These are phyloP conservation scores for Cetoscarus ocellatus DNA, from an alignment of 2,797 vertebrate genomes.

Conservation along the genomic window DNA sequence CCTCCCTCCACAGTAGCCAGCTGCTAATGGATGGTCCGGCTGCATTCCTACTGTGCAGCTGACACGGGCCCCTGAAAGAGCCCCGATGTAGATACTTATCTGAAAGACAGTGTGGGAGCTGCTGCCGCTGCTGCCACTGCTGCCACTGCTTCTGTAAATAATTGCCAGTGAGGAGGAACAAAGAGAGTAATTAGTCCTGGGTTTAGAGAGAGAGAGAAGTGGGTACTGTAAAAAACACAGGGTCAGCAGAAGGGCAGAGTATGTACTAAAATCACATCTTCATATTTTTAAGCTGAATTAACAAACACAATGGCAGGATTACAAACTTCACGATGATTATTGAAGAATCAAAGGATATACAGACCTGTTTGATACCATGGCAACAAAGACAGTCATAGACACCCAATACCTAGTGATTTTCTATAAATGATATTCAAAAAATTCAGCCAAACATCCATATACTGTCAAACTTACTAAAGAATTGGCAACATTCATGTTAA, in stretches of 20 bases:
- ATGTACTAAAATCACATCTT: too few relatives aligned
- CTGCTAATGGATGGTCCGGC: conserved; percentile 50
- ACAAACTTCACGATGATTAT: too few relatives aligned
- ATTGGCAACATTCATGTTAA: too few relatives aligned
- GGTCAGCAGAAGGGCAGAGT: conserved; percentile 12
- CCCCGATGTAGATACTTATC: conserved; percentile 51
- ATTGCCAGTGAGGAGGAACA: conserved; percentile 30
- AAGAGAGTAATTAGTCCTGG: conserved; percentile 45
- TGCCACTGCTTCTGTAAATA: conserved; percentile 53
- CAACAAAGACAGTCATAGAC: too few relatives aligned
- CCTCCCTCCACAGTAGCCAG: conserved; percentile 44
- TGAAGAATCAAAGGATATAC: too few relatives aligned
- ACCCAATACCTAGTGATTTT: too few relatives aligned
- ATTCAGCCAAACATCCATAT: too few relatives aligned
- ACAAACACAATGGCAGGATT: too few relatives aligned
- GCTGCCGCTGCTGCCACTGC: not conserved
- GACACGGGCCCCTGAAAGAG: conserved; percentile 48
- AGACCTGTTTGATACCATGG: too few relatives aligned
- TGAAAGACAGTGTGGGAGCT: conserved; percentile 47
- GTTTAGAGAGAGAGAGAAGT: conserved; percentile 43
- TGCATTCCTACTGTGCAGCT: conserved; percentile 68
- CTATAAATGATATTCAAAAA: too few relatives aligned
- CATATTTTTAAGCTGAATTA: too few relatives aligned
- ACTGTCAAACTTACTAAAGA: too few relatives aligned
- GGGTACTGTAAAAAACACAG: conserved; percentile 19